phyloP scores from a whole-genome alignment of 2,888 invertebrate genomes.

The Drosophila testacea region DNA sequence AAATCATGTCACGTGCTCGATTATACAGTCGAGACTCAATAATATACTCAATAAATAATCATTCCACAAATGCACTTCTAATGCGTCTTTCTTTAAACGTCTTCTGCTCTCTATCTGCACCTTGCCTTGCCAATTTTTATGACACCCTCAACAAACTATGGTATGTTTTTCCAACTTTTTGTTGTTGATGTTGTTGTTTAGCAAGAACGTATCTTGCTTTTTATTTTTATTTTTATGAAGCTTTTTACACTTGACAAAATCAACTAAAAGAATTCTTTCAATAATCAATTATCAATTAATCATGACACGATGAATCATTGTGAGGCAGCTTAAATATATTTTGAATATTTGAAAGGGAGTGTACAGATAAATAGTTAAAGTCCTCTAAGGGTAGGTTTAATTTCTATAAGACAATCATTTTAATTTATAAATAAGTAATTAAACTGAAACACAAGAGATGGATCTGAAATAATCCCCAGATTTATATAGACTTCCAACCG shows the following conservation, averaged over 20 bases:
- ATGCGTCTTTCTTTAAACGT: slow-evolving; percentile 23
- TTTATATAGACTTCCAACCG: too few relatives aligned
- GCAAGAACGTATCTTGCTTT: background rate
- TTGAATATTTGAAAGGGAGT: background rate
- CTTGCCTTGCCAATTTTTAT: slow-evolving; percentile 31
- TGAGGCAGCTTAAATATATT: background rate
- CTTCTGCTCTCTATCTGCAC: slow-evolving; percentile 28
- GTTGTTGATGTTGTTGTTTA: background rate
- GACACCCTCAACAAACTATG: slow-evolving; percentile 10
- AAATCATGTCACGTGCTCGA: slow-evolving; percentile 63
- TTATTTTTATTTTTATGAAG: slow-evolving; percentile 10
- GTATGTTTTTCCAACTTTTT: slow-evolving; percentile 13
- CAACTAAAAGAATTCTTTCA: slow-evolving; percentile 9
- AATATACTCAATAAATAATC: slow-evolving; percentile 50
- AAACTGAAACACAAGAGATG: too few relatives aligned
- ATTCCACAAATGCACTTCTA: slow-evolving; percentile 47
- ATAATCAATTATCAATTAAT: background rate
- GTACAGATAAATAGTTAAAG: background rate
- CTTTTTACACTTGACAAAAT: slow-evolving; percentile 24
- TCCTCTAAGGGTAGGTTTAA: background rate
- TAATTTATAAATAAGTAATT: too few relatives aligned
- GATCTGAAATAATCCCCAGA: too few relatives aligned
- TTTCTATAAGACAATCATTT: too few relatives aligned
- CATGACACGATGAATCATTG: slow-evolving; percentile 8
- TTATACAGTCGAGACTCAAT: slow-evolving; percentile 49